Percentiles rank a stretch among this genome's conserved stretches.
Conservation (phyloP, 1,140 invertebrate species). For the Lepidotrigona ventralis region DNA sequence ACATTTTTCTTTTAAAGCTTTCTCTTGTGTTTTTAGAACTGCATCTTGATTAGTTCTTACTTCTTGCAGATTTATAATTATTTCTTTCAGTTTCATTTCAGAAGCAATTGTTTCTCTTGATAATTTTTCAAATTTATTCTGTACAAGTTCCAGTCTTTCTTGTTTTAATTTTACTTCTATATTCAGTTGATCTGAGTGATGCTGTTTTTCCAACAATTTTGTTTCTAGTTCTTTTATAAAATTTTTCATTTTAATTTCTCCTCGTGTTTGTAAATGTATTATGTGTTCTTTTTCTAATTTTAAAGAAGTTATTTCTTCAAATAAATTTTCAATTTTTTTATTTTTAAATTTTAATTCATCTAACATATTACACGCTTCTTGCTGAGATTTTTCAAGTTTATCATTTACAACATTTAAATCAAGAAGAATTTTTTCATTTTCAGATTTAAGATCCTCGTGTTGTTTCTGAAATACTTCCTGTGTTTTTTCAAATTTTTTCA, state of each 20-base stretch:
- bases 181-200: constrained; percentile 54
- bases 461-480: constrained; percentile 24
- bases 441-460: constrained; percentile 12
- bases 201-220: constrained; percentile 35
- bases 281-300: constrained; percentile 41
- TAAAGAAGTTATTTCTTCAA: constrained; percentile 25
- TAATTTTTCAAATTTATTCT: constrained; percentile 62
- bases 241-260: constrained; percentile 40
- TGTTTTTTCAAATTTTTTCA: constrained; percentile 21
- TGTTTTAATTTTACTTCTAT: constrained; percentile 67
- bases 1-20: constrained; percentile 65
- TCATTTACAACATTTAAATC: constrained; percentile 36
- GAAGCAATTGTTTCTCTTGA: constrained; percentile 60
- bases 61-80: constrained; percentile 70
- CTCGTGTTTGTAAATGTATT: constrained; percentile 31
- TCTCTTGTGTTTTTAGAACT: constrained; percentile 65
- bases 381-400: constrained; percentile 34
- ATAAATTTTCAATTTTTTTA: constrained; percentile 27
- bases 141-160: constrained; percentile 56
- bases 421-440: constrained; percentile 36
- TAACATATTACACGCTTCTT: constrained; percentile 18
- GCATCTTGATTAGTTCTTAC: constrained; percentile 65
- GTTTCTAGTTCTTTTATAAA: constrained; percentile 53
- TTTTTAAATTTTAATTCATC: constrained; percentile 38
- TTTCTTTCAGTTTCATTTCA: constrained; percentile 69